phyloP scores from a whole-genome alignment of 1,140 invertebrate genomes.

The Meloidogyne chitwoodi region DNA sequence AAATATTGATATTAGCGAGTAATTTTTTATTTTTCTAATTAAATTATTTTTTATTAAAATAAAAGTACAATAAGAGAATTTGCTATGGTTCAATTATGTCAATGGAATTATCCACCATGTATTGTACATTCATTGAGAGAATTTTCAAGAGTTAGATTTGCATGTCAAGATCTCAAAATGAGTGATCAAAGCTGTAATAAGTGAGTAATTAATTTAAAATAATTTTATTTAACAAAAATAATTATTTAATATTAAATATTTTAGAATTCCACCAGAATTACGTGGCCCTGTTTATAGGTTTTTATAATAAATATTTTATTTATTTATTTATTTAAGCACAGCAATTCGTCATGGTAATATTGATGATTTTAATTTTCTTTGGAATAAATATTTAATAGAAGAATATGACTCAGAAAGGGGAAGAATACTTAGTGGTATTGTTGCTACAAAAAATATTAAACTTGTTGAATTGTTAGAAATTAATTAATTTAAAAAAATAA shows the following conservation, averaged over 20 bases:
- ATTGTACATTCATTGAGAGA: constrained; percentile 3
- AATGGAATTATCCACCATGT: constrained; percentile 24
- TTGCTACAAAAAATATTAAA: constrained; percentile 1
- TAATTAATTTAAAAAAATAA: neutral
- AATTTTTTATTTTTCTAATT: constrained; percentile 1
- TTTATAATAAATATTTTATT: neutral
- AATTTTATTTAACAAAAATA: neutral
- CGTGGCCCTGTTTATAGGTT: constrained; percentile 11
- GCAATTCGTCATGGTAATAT: constrained; percentile 7
- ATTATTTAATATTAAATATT: neutral
- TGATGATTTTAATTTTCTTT: constrained; percentile 15
- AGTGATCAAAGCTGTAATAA: constrained; percentile 24
- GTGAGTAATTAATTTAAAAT: constrained; percentile 7
- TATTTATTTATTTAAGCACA: neutral
- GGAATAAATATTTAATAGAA: constrained; percentile 10
- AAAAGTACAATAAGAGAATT: constrained; percentile 26
- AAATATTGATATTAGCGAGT: constrained; percentile 20
- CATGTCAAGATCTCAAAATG: neutral
- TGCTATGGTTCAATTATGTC: constrained; percentile 24
- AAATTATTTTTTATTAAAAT: neutral
- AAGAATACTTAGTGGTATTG: constrained; percentile 11
- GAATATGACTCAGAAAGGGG: constrained; percentile 13
- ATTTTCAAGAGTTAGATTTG: constrained; percentile 11
- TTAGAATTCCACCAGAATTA: constrained; percentile 16
- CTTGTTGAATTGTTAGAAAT: constrained; percentile 1